phyloP scores from a whole-genome alignment of 2,113 vertebrate genomes.

The Enhydra lutris region DNA sequence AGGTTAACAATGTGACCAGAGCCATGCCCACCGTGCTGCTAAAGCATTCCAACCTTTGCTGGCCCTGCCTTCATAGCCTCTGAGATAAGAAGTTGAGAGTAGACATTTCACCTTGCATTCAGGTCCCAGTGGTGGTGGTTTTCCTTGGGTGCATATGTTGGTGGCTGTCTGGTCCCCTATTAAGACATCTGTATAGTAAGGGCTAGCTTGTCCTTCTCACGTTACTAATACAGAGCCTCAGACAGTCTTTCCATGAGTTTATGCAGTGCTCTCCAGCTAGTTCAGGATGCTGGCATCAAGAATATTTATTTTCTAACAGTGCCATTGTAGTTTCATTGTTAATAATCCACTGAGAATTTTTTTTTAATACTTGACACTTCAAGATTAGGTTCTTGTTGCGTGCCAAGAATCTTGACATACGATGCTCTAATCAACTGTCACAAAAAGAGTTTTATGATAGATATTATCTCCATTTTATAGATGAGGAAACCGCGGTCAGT shows the following conservation, averaged over 20 bases:
- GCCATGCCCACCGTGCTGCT: fast-evolving
- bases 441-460: neutral
- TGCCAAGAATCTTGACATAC: neutral
- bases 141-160: neutral
- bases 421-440: neutral
- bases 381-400: neutral
- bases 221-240: neutral
- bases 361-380: neutral
- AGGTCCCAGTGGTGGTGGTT: neutral
- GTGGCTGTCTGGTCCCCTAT: neutral
- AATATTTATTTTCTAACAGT: neutral
- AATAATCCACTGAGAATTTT: neutral
- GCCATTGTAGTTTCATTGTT: neutral
- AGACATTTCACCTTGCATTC: no score
- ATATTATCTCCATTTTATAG: neutral
- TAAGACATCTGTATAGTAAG: neutral
- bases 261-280: neutral
- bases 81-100: neutral
- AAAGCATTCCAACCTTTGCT: neutral
- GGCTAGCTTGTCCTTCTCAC: neutral
- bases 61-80: neutral
- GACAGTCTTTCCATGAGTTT: neutral
- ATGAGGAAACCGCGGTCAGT: neutral
- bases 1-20: neutral
- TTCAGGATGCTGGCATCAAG: neutral